A percentile compares a stretch with the other conserved stretches of the same genome.
Evolutionary conservation across 1,140 invertebrate species (phyloP).

Genomic region (Apolygus lucorum): DNA sequence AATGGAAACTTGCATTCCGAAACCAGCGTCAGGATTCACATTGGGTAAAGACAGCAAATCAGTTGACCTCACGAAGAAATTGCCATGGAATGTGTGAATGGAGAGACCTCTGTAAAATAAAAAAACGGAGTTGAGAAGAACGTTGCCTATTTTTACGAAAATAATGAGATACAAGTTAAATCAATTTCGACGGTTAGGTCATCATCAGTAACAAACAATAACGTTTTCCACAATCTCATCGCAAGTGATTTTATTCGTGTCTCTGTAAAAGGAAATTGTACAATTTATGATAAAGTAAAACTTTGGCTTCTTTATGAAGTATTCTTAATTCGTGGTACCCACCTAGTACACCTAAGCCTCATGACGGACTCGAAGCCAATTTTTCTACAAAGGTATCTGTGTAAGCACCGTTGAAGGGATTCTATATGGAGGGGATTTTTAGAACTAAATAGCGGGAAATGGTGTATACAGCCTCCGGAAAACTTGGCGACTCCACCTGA

Average conservation of each 20-base stretch:
- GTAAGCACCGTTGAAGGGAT: conserved; percentile 67
- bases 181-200: too few species aligned
- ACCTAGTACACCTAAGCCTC: conserved; percentile 89
- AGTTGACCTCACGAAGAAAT: conserved; percentile 97
- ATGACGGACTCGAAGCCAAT: conserved; percentile 99
- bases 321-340: too few species aligned
- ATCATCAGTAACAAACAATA: conserved; percentile 30
- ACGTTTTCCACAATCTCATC: conserved; percentile 7
- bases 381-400: conserved; percentile 88
- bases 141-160: too few species aligned
- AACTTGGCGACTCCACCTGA: conserved; percentile 86
- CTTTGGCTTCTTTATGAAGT: too few species aligned
- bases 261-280: too few species aligned
- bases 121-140: too few species aligned
- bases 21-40: conserved; percentile 95
- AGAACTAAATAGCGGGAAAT: conserved; percentile 82
- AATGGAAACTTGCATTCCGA: conserved; percentile 93
- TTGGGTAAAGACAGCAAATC: conserved; percentile 94
- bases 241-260: too few species aligned
- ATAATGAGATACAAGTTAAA: too few species aligned
- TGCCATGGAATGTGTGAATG: conserved; percentile 98
- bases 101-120: conserved; percentile 73
- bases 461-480: conserved; percentile 88
- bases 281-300: too few species aligned
- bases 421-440: conserved; percentile 60